Evolutionary conservation across 2,888 invertebrate genomes (phyloP), one percentile per base, ranked within the genome.

Genomic region (Neuroscelio doddi): DNA sequence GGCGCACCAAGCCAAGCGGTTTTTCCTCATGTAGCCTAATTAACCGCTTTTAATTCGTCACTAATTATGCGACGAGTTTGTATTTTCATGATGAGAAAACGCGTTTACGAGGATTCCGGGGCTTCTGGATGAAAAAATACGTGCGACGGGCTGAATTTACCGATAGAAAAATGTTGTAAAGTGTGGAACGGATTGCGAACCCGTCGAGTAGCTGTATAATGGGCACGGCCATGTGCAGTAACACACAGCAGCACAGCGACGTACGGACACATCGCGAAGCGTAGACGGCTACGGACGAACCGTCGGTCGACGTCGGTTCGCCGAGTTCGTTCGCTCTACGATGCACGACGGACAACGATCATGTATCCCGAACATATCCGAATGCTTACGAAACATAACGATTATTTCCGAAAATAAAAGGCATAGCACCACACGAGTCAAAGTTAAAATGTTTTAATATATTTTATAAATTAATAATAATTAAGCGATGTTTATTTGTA

Each of bases 151-250:
- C 47, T 17, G 34, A 29, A 58, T 51, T 66, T 66, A 62, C 66
- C 66, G 66, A 62, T 58, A 53, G 27, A 62, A 66, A 62, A 58
- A 45, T 52, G 42, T 42, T 49, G 62, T 53, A 62, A 62, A 57
- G 44, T 27, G 61, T 53, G 41, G 46, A 49, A 53, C 24, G 62
- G 61, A 50, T 52, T 51, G 57, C 61, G 53, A 49, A 52, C 61
- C 57, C 39, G 66, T 49, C 52, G 66, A 61, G 21, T 61, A 53
- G 52, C 17, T 51, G 66, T 36, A 34, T 27, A 62, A 29, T 56
- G 66, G 46, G 49, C 53, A 62, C 66, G 66, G 66, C 66, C 66
- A 66, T 66, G 66, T 66, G 62, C 62, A 66, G 57, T 57, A 62
- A 62, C 61, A 61, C 62, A 62, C 66, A 66, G 62, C 61, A 39